phyloP scores from a whole-genome alignment of 2,888 invertebrate genomes.

The Lasius fuliginosus region DNA sequence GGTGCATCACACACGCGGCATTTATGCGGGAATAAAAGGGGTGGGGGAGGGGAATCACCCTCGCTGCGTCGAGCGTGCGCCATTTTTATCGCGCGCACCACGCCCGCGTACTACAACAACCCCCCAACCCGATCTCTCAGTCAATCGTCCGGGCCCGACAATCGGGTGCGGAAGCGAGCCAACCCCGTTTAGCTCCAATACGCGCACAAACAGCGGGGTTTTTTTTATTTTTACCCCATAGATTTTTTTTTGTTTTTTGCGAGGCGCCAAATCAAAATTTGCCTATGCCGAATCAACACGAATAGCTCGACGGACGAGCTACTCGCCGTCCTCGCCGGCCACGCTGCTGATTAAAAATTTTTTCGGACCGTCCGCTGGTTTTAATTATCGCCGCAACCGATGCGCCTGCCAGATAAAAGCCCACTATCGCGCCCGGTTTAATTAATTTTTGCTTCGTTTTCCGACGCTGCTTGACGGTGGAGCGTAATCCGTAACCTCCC shows the following conservation, averaged over 20 bases:
- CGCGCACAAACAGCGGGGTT: conserved; percentile 74
- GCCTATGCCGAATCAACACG: conserved; percentile 44
- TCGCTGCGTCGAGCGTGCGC: conserved; percentile 79
- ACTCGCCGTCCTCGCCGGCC: conserved; percentile 37
- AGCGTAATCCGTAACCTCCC: neutral
- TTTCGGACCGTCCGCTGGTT: conserved; percentile 37
- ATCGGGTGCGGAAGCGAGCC: conserved; percentile 59
- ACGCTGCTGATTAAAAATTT: conserved; percentile 53
- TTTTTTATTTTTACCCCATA: conserved; percentile 69
- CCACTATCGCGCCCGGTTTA: conserved; percentile 22
- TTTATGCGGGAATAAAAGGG: conserved; percentile 78
- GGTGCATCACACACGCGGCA: conserved; percentile 80
- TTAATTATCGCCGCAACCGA: conserved; percentile 52
- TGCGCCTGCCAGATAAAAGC: conserved; percentile 18
- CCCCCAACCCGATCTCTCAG: conserved; percentile 67
- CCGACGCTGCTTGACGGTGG: conserved; percentile 13
- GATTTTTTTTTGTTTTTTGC: conserved; percentile 19
- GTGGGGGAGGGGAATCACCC: conserved; percentile 61
- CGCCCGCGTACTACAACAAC: conserved; percentile 80
- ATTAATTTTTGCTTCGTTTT: conserved; percentile 45
- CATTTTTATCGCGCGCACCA: conserved; percentile 85
- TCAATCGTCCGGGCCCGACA: conserved; percentile 66
- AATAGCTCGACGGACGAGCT: conserved; percentile 58
- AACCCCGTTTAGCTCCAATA: conserved; percentile 73
- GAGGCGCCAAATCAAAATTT: conserved; percentile 67